Percentiles rank a stretch among this genome's conserved stretches.
phyloP scores from a whole-genome alignment of 2,888 invertebrate genomes.

The Nomada fucata region DNA sequence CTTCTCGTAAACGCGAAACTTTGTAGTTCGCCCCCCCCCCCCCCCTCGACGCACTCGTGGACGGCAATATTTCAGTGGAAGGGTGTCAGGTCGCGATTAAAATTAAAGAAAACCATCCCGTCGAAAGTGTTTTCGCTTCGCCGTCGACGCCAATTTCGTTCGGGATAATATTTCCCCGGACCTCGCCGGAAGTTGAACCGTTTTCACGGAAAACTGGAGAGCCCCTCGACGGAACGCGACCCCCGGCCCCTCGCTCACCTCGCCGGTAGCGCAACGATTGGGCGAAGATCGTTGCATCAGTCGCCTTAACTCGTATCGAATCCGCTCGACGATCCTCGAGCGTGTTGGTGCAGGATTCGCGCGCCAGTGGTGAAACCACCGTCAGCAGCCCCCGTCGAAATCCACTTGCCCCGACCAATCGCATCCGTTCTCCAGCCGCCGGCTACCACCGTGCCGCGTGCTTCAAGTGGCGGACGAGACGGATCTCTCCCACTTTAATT shows the following conservation, averaged over 20 bases:
- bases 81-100: not conserved
- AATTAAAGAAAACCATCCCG: constrained; percentile 13
- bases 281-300: constrained; percentile 55
- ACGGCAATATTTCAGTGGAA: not conserved
- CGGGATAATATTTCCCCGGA: constrained; percentile 43
- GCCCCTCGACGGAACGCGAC: constrained; percentile 35
- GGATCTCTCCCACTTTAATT: constrained; percentile 71
- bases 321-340: constrained; percentile 57
- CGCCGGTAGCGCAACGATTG: constrained; percentile 46
- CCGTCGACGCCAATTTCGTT: not conserved
- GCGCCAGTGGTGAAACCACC: constrained; percentile 52
- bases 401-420: constrained; percentile 67
- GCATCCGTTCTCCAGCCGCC: constrained; percentile 63
- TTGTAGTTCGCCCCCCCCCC: not conserved
- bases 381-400: constrained; percentile 55
- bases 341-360: constrained; percentile 59
- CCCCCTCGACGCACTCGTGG: not conserved
- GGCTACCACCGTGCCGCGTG: constrained; percentile 58
- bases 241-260: constrained; percentile 45
- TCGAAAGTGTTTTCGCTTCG: constrained; percentile 24
- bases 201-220: constrained; percentile 40
- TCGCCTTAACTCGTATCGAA: constrained; percentile 67
- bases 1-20: constrained; percentile 32
- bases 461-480: constrained; percentile 70
- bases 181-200: not conserved